Percentiles rank a stretch among this genome's conserved stretches.
phyloP scores from a whole-genome alignment of 2,113 vertebrate species.

The Oryctolagus cuniculus region DNA sequence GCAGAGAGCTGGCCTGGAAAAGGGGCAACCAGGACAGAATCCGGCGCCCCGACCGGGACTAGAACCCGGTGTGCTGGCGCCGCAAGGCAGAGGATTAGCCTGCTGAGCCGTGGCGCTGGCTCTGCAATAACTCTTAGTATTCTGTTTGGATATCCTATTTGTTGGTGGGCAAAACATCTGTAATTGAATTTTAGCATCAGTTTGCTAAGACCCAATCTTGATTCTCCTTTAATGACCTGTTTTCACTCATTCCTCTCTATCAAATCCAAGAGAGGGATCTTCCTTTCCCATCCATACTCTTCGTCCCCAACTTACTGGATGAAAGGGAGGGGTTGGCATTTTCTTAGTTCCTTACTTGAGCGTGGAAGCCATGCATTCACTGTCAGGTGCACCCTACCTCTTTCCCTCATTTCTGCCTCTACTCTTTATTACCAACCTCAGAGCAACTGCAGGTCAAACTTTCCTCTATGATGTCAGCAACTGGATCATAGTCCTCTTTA shows the following conservation, averaged over 20 bases:
- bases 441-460: background rate
- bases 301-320: background rate
- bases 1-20: no score
- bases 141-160: background rate
- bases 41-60: no score
- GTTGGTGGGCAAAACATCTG: background rate
- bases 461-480: slow-evolving; percentile 60
- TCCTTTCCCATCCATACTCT: background rate
- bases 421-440: background rate
- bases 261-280: background rate
- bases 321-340: background rate
- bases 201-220: background rate
- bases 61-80: no score
- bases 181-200: background rate
- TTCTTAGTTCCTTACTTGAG: background rate
- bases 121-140: background rate
- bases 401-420: background rate
- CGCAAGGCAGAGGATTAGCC: no score
- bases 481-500: background rate
- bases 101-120: no score
- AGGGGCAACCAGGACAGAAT: no score
- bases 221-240: background rate
- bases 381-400: background rate
- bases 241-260: background rate
- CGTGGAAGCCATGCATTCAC: background rate